Conservation (phyloP, 92 coral and sea anemone genomes). For the Paramuricea clavata region DNA sequence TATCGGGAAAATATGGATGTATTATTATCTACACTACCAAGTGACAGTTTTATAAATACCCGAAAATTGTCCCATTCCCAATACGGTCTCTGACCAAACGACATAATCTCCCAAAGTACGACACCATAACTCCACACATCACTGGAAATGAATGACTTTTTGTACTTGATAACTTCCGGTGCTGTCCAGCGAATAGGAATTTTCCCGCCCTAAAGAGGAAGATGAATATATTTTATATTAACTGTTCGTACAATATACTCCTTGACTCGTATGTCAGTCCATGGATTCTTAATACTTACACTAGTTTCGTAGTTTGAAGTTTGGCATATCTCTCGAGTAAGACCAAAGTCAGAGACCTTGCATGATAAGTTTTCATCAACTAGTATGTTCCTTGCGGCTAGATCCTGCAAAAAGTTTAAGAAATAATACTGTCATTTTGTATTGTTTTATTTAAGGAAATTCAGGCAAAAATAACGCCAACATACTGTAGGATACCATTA, state of each 20-base stretch:
- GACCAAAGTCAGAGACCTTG: slow-evolving; percentile 46
- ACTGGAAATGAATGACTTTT: slow-evolving; percentile 63
- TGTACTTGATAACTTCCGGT: slow-evolving; percentile 59
- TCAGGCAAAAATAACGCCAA: background rate
- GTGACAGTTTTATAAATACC: background rate
- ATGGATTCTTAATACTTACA: slow-evolving; percentile 3
- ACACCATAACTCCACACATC: slow-evolving; percentile 74
- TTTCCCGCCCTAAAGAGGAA: slow-evolving; percentile 57
- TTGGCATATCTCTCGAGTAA: slow-evolving; percentile 36
- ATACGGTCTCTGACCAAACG: slow-evolving; percentile 68
- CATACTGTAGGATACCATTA: background rate
- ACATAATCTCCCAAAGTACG: slow-evolving; percentile 71
- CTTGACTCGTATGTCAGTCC: too few relatives aligned
- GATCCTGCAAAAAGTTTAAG: slow-evolving; percentile 20
- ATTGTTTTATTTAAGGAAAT: too few relatives aligned
- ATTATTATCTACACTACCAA: background rate
- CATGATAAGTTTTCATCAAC: slow-evolving; percentile 34
- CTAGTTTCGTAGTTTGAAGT: slow-evolving; percentile 58
- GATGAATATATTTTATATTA: background rate
- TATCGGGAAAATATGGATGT: background rate
- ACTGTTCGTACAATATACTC: background rate
- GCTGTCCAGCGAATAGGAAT: slow-evolving; percentile 74
- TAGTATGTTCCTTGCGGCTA: slow-evolving; percentile 44
- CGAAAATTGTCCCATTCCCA: slow-evolving; percentile 68
- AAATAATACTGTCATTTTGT: background rate